Base-by-base conservation (phyloP, 2,113 vertebrate genomes). In the Oreochromis spilurus region DNA sequence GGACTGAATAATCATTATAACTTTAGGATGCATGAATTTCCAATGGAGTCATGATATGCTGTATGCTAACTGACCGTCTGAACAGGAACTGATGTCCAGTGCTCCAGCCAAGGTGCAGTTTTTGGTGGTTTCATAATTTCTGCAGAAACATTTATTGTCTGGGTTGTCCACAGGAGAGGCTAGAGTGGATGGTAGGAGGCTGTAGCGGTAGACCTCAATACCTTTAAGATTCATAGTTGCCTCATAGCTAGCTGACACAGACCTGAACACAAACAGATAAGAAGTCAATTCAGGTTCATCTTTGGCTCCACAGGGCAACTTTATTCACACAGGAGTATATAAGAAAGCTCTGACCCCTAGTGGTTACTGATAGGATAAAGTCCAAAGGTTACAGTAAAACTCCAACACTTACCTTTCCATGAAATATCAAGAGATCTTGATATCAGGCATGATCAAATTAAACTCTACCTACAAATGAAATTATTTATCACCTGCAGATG, bases 101-200 rank as follows among this genome's bases (percentile, higher is more conserved):
- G 97, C 95, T 85, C 99, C 99, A 1, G 94, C 97, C 8, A 93
- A 0, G 0, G 97, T 97, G 93, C 98, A 99, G 79, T 99, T 97
- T 16, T 87, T 80, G 60, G 97, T 97, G 85, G 94, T 5, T 1
- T 19, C 0, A 0, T 0, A 0, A 2, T 98, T 86, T 1, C 6
- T 96, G 81, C 99, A 99, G 95, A 95, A 99, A 34, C 99, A 99
- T 1, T 85, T 79, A 81, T 99, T 99, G 11, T 97, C 97, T 34
- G 91, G 92, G 11, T 98, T 98, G 36, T 89, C 83, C 1, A 8
- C 0, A 1, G 97, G 97, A 0, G 99, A 95, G 1, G 97, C 98
- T 79, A 99, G 95, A 2, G 97, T 97, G 7, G 89, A 55, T 0
- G 92, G 7, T n/a, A 95, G 96, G 48, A 99, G 96, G 8, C 81